phyloP scores from a whole-genome alignment of 2,113 vertebrate genomes.

The Xenopus borealis region DNA sequence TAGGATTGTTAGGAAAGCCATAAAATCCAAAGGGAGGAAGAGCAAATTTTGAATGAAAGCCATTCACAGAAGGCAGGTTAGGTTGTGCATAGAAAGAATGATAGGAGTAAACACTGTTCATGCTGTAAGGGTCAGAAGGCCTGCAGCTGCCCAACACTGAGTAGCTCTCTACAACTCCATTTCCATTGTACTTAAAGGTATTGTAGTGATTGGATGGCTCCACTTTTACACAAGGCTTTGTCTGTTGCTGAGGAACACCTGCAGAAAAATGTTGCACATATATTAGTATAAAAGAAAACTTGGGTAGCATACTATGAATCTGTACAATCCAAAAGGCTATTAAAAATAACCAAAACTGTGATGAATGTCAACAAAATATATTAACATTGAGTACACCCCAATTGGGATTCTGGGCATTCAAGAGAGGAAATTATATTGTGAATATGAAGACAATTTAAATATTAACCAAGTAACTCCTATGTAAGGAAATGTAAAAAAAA shows the following conservation, averaged over 20 bases:
- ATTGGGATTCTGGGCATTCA: too few species aligned
- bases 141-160: conserved; percentile 75
- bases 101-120: conserved; percentile 83
- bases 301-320: too few species aligned
- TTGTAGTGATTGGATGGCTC: conserved; percentile 74
- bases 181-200: conserved; percentile 73
- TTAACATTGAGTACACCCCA: too few species aligned
- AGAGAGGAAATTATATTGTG: too few species aligned
- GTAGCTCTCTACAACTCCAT: conserved; percentile 69
- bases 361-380: too few species aligned
- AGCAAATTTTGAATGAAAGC: conserved; percentile 86
- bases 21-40: conserved; percentile 85
- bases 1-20: conserved; percentile 75
- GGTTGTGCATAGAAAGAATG: conserved; percentile 95
- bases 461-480: too few species aligned
- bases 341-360: too few species aligned
- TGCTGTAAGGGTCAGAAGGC: conserved; percentile 82
- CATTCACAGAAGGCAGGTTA: conserved; percentile 83
- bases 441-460: too few species aligned
- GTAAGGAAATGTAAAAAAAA: too few species aligned
- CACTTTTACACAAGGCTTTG: conserved; percentile 84
- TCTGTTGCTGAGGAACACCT: conserved; percentile 72
- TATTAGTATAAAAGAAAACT: conserved; percentile 2
- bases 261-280: conserved; percentile 21
- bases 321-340: too few species aligned